Evolutionary conservation across 1,140 invertebrate genomes (phyloP), one percentile per base, ranked within the genome.

Genomic region (Drosophila busckii): DNA sequence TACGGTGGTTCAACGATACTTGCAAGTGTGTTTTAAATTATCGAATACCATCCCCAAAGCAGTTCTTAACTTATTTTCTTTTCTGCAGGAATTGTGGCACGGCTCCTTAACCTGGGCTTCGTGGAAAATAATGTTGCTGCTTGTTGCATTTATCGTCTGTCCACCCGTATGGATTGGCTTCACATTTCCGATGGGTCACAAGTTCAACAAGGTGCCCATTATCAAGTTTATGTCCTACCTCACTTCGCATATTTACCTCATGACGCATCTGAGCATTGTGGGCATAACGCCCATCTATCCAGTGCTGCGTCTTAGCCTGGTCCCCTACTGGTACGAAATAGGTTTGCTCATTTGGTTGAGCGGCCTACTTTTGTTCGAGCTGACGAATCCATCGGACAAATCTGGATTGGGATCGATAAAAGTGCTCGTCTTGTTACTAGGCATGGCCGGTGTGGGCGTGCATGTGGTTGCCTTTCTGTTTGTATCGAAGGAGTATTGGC

Each of bases 181-280:
- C 87, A 98, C 97, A 22, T 91, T 99, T 66, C 98, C 98, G 6
- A 89, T 99, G 62, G 96, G 96, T 12, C 96, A 98, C 89, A 95
- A 95, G 87, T 98, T 97, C 88, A 95, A 97, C 90, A 97, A 95
- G 89, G 93, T 95, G 70, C 98, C 98, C 10, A 98, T 99, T 65
- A 98, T 99, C 78, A 99, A 99, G 89, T 99, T 99, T 88, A 98
- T 99, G 95, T 98, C 97, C 7, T 98, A 99, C 88, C 91, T 99
- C 38, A 98, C 98, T 1, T 99, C 98, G 0, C 98, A 99, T 89
- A 93, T 99, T 63, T 98, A 98, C 88, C 92, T 99, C 41, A 98
- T 99, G 93, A 88, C 97, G 34, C 92, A 99, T 59, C 92, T 99
- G 61, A 91, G 94, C 40, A 89, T 98, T 44, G 95, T 96, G n/a